phyloP scores from a whole-genome alignment of 2,797 vertebrate genomes.

The Ataeniobius toweri region DNA sequence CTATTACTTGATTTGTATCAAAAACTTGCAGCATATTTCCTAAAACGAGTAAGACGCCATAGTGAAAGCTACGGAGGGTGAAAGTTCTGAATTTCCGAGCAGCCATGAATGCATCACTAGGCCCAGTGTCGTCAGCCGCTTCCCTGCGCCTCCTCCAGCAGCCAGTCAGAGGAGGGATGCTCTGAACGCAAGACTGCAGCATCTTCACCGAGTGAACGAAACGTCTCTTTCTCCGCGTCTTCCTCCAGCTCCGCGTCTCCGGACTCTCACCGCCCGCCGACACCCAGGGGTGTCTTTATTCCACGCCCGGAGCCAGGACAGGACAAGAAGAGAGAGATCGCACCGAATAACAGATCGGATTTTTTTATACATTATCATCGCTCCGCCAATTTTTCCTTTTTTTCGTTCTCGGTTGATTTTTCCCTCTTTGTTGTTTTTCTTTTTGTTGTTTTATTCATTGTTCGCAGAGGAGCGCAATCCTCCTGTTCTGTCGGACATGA shows the following conservation, averaged over 20 bases:
- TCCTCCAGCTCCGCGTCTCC: slow-evolving; percentile 60
- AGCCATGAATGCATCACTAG: slow-evolving; percentile 42
- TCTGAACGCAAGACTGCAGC: slow-evolving; percentile 84
- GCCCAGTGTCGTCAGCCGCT: slow-evolving; percentile 80
- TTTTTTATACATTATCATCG: slow-evolving; percentile 11
- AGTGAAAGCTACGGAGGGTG: background rate
- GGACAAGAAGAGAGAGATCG: slow-evolving; percentile 48
- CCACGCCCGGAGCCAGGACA: slow-evolving; percentile 60
- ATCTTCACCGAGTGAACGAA: slow-evolving; percentile 79
- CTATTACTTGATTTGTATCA: too few species aligned
- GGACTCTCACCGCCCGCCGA: slow-evolving; percentile 56
- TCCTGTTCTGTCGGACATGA: slow-evolving; percentile 68
- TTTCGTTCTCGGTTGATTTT: slow-evolving; percentile 46
- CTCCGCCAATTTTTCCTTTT: slow-evolving; percentile 30
- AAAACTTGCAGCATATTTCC: too few species aligned
- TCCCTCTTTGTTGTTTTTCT: slow-evolving; percentile 42
- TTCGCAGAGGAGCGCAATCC: slow-evolving; percentile 75
- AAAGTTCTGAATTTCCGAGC: background rate
- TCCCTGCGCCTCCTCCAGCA: slow-evolving; percentile 73
- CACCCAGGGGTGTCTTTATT: slow-evolving; percentile 57
- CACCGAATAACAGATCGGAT: slow-evolving; percentile 31
- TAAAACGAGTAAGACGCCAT: too few species aligned
- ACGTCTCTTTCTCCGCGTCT: slow-evolving; percentile 63
- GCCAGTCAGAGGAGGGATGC: slow-evolving; percentile 83
- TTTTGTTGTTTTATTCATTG: slow-evolving; percentile 54